Evolutionary conservation across 1,140 invertebrate species (phyloP), one percentile per base, ranked within the genome.

Genomic region (Dryas iulia): DNA sequence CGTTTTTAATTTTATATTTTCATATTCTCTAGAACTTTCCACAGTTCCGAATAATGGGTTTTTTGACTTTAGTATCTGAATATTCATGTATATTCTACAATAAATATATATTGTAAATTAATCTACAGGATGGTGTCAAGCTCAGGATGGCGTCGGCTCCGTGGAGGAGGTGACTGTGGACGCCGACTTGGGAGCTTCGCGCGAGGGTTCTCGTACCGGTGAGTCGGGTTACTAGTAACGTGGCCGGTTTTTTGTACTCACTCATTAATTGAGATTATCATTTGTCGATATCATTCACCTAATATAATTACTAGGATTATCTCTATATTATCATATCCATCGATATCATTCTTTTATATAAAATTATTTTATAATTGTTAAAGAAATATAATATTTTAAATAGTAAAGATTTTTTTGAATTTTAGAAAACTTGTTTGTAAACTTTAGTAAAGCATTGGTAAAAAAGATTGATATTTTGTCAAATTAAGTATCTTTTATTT

Each of bases 191-290:
- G 88, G 88, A n/a, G 76, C 86, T 1, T 90, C 86, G 2, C 75
- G 88, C 10, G 88, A 90, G 59, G 88, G 81, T 2, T 90, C 86
- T 1, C 79, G 88, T 6, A 90, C 88, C 28, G 88, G 88, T 90
- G 12, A 78, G 76, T 77, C 5, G 1, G 14, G 33, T 35, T 3
- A 35, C 1, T n/a, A n/a, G 14, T 47, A 18, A 47, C 39, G 39
- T 3, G 14, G 39, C 39, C 39, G 2, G 39, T 47, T 47, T 47
- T 47, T 47, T 21, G 4, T 21, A 47, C 18, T 7, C 14, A 2
- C 18, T 35, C 11, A 12, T 39, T 14, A 35, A 35, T 12, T 35
- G n/a, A 35, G 33, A 8, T 18, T 47, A 47, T 47, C 1, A 21
- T 47, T 47, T 47, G 10, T 21, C 8, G 10, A 47, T 47, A 47